These are phyloP conservation scores for Leptinotarsa lineolata DNA, from an alignment of 1,140 invertebrate genomes.

Conservation along the genomic window DNA sequence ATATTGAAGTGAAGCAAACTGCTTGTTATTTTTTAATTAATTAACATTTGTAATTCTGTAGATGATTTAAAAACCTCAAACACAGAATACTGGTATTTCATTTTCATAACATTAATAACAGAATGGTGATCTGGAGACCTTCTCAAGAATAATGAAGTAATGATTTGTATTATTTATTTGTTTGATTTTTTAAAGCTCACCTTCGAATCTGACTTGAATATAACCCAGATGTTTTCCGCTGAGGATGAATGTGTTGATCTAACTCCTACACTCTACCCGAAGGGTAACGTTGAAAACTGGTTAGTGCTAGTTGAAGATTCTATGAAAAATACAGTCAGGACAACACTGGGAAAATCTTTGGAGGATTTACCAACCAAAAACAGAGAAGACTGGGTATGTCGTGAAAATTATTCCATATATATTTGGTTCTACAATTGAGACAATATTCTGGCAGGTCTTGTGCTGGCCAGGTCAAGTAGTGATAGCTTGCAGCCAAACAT, in stretches of 20 bases:
- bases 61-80: too few relatives aligned
- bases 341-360: slow-evolving; percentile 61
- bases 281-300: slow-evolving; percentile 80
- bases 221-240: slow-evolving; percentile 77
- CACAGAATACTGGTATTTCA: too few relatives aligned
- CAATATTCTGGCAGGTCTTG: slow-evolving; percentile 65
- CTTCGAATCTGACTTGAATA: slow-evolving; percentile 71
- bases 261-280: slow-evolving; percentile 67
- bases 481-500: slow-evolving; percentile 68
- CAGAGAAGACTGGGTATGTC: slow-evolving; percentile 53
- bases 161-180: too few relatives aligned
- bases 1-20: too few relatives aligned
- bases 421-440: not conserved
- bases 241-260: slow-evolving; percentile 75
- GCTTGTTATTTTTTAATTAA: too few relatives aligned
- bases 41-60: too few relatives aligned
- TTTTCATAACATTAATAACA: too few relatives aligned
- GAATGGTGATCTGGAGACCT: too few relatives aligned
- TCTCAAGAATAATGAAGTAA: too few relatives aligned
- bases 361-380: slow-evolving; percentile 56
- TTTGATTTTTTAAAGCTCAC: slow-evolving; percentile 58
- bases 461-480: slow-evolving; percentile 78
- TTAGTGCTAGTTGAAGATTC: slow-evolving; percentile 68
- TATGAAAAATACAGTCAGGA: slow-evolving; percentile 64
- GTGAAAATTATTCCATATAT: not conserved